phyloP scores from a whole-genome alignment of 2,113 vertebrate genomes.

The Lucifuga dentata region DNA sequence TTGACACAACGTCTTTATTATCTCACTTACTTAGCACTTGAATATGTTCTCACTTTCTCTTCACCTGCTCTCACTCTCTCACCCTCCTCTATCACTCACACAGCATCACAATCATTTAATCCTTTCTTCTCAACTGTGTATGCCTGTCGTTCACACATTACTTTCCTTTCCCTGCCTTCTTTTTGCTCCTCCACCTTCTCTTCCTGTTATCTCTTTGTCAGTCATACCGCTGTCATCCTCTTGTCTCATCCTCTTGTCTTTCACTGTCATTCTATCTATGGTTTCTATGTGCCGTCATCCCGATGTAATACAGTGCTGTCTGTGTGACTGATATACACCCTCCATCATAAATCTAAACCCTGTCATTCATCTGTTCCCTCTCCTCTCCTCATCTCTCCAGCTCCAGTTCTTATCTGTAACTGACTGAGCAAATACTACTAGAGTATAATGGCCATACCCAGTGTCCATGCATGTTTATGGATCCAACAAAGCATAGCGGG shows the following conservation, averaged over 20 bases:
- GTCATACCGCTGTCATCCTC: constrained; percentile 27
- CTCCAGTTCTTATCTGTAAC: no score
- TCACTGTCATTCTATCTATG: background rate
- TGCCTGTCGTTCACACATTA: no score
- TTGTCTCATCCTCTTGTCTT: constrained; percentile 20
- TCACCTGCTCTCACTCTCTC: no score
- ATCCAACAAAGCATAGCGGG: background rate
- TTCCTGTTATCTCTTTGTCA: constrained; percentile 14
- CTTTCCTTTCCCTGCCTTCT: background rate
- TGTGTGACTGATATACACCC: constrained; percentile 8
- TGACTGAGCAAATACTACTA: background rate
- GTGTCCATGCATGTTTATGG: background rate
- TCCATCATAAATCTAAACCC: background rate
- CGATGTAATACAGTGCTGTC: constrained; percentile 26
- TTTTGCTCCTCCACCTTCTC: background rate
- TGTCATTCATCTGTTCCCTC: background rate
- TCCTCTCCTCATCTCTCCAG: no score
- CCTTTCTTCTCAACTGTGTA: no score
- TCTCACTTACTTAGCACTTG: no score
- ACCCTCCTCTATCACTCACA: no score
- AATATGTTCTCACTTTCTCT: no score
- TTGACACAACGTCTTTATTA: no score
- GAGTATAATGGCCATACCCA: background rate
- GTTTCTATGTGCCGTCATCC: background rate
- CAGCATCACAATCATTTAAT: no score